These are phyloP conservation scores for Ceyx melanurus DNA, from an alignment of 2,113 vertebrate genomes.

Conservation along the genomic window DNA sequence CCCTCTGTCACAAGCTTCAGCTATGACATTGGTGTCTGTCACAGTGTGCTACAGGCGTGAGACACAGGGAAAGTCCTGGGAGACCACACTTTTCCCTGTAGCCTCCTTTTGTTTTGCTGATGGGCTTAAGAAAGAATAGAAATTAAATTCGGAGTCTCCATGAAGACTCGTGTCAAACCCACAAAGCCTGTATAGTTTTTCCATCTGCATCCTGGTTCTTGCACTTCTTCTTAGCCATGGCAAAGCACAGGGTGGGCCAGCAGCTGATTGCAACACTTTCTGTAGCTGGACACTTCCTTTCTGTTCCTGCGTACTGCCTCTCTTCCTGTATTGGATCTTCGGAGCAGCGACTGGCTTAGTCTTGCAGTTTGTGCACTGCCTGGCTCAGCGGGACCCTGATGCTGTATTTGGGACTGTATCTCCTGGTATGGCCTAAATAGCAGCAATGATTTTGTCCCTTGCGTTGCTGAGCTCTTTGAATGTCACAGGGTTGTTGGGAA, in stretches of 20 bases:
- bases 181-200: background rate
- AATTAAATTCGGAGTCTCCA: background rate
- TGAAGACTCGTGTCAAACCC: background rate
- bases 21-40: background rate
- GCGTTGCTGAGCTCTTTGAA: background rate
- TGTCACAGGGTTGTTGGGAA: background rate
- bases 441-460: background rate
- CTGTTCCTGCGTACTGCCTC: background rate
- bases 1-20: rapidly evolving
- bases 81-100: background rate
- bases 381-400: background rate
- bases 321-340: background rate
- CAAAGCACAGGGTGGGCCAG: background rate
- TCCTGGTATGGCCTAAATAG: background rate
- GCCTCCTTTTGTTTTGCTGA: background rate
- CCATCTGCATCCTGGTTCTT: background rate
- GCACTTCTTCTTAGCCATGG: background rate
- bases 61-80: background rate
- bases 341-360: background rate
- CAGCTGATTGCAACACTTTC: rapidly evolving
- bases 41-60: rapidly evolving
- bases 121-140: background rate
- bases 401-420: background rate
- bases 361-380: background rate
- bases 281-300: background rate